Evolutionary conservation across 2,113 vertebrate genomes (phyloP).

Genomic region (Psittacus erithacus): DNA sequence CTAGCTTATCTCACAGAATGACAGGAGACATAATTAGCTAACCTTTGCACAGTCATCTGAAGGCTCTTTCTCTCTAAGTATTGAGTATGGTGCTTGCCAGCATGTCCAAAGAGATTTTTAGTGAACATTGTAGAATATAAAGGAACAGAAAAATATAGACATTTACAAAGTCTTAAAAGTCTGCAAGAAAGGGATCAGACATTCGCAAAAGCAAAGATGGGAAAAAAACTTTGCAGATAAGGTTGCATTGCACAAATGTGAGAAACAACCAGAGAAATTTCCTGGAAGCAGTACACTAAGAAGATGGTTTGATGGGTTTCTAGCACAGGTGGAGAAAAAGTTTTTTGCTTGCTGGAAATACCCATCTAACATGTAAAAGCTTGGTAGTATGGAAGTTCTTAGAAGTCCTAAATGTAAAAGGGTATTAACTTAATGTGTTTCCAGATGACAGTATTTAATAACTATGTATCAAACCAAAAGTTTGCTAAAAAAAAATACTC

Average conservation of each 20-base stretch:
- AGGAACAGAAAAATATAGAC: not conserved
- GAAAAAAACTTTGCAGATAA: not conserved
- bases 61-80: not conserved
- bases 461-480: constrained; percentile 18
- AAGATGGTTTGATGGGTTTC: constrained; percentile 5
- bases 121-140: not conserved
- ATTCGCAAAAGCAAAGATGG: not conserved
- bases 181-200: not conserved
- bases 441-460: not conserved
- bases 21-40: constrained; percentile 11
- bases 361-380: not conserved
- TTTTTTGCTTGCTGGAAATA: constrained; percentile 35
- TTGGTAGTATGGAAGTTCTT: not conserved
- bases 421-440: not conserved
- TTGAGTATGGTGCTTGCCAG: not conserved
- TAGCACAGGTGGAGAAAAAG: not conserved
- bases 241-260: not conserved
- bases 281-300: not conserved
- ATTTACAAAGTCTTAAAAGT: not conserved
- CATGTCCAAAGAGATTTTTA: not conserved
- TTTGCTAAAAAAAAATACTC: constrained; percentile 19
- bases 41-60: constrained; percentile 12
- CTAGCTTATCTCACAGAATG: not conserved
- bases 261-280: not conserved
- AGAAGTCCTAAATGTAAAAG: constrained; percentile 23